These are phyloP conservation scores for Microcebus tavaratra DNA, from an alignment of 2,113 vertebrate species.

Conservation along the genomic window DNA sequence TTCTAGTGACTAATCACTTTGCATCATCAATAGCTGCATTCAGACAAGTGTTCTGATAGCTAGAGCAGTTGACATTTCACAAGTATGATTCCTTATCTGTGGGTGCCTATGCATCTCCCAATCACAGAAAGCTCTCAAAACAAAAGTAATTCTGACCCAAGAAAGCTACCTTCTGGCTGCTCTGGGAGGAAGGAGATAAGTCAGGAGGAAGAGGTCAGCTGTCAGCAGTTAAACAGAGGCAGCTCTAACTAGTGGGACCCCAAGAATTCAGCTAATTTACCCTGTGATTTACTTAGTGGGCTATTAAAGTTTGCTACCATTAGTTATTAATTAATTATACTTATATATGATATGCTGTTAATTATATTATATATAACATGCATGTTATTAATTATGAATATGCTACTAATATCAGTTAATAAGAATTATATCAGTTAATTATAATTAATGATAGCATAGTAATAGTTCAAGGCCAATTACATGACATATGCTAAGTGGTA, in stretches of 20 bases:
- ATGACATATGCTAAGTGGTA: not conserved
- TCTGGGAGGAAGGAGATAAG: not conserved
- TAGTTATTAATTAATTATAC: slow-evolving; percentile 41
- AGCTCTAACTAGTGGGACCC: not conserved
- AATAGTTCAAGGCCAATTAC: not conserved
- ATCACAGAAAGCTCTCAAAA: not conserved
- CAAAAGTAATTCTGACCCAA: rapidly evolving
- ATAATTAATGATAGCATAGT: not conserved
- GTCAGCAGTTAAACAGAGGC: not conserved
- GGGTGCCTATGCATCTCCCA: not conserved
- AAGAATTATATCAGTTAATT: not conserved
- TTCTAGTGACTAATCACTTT: not conserved
- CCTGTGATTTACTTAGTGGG: not conserved
- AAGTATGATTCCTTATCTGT: not conserved
- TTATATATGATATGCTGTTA: slow-evolving; percentile 6
- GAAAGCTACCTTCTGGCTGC: not conserved
- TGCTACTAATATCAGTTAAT: not conserved
- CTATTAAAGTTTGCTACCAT: not conserved
- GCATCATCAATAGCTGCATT: not conserved
- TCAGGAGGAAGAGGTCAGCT: not conserved
- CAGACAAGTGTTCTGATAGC: not conserved
- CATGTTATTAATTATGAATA: slow-evolving; percentile 33
- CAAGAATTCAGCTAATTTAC: not conserved
- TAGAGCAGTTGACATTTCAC: rapidly evolving
- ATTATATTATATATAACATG: not conserved